Conservation (phyloP, 2,888 invertebrate species). For the Aphodius granarius region DNA sequence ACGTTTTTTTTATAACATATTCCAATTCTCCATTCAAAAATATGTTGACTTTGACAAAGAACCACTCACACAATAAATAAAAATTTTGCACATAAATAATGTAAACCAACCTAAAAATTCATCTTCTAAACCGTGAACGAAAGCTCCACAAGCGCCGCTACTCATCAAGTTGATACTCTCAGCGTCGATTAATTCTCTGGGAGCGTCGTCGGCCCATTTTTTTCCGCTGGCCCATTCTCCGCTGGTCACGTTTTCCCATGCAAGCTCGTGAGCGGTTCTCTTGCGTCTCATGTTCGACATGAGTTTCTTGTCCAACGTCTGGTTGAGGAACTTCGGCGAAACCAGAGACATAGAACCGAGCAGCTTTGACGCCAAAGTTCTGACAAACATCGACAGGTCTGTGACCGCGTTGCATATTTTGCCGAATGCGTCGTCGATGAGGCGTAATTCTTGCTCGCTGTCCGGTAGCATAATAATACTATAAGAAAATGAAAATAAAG, state of each 20-base stretch:
- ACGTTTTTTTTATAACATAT: background rate
- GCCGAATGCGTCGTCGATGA: slow-evolving; percentile 95
- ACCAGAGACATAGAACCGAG: slow-evolving; percentile 87
- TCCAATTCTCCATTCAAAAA: background rate
- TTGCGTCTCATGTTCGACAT: slow-evolving; percentile 86
- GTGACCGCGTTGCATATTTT: slow-evolving; percentile 92
- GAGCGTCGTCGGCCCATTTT: slow-evolving; percentile 85
- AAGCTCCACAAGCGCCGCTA: slow-evolving; percentile 96
- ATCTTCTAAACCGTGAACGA: slow-evolving; percentile 97
- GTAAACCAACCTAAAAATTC: slow-evolving; percentile 81
- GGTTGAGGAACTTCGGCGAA: slow-evolving; percentile 86
- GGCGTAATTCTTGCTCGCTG: slow-evolving; percentile 80
- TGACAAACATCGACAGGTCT: slow-evolving; percentile 87
- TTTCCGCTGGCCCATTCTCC: slow-evolving; percentile 93
- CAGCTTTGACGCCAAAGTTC: slow-evolving; percentile 81
- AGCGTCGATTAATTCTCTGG: slow-evolving; percentile 73
- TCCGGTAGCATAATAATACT: slow-evolving; percentile 71
- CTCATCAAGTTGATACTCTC: slow-evolving; percentile 79
- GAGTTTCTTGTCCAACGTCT: slow-evolving; percentile 96
- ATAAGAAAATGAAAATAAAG: slow-evolving; percentile 38
- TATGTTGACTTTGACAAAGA: background rate
- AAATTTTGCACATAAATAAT: background rate
- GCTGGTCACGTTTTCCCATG: slow-evolving; percentile 77
- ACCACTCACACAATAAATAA: background rate
- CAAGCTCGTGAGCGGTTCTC: slow-evolving; percentile 85